Evolutionary conservation across 2,888 invertebrate species (phyloP), one percentile per base, ranked within the genome.

Genomic region (Dendrolimus pini): DNA sequence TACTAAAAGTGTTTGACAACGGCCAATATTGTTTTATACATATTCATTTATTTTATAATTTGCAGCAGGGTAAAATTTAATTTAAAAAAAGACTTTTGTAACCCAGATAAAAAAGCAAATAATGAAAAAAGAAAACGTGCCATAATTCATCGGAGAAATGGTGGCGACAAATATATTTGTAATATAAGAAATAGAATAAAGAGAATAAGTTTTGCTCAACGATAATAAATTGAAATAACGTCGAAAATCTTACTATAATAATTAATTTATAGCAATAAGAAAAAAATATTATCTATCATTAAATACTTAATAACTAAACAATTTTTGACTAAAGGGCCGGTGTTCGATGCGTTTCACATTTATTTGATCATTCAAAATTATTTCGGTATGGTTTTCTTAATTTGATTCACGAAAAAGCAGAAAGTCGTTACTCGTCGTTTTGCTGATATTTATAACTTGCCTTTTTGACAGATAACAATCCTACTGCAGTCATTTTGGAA

Each of bases 251-350:
- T 69, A 63, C 53, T 69, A 69, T 64, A 60, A 58, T 57, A 67
- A 47, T 47, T 47, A 47, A 47, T 47, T 47, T 47, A 47, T 47
- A 47, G 47, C 47, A 47, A 30, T 30, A 30, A 30, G 30, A 30
- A 47, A 63, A 69, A 77, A 72, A 72, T 72, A 76, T 69, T 47
- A 47, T 75, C 72, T 75, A 78, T 72, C 70, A 80, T 86, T 85
- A 86, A 88, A 87, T 85, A 85, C 85, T 86, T 87, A 87, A 73
- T 68, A 88, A 87, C 80, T 72, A 85, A 85, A 83, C 73, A 61
- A 64, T 67, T 73, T 80, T 85, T 86, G 86, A 89, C 86, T 88
- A 86, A 82, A 77, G 80, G 76, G 83, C 83, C 85, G 81, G 83
- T 83, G 82, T 87, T 89, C 83, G 83, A 87, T 86, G 84, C 84